Conservation (phyloP, 1,140 invertebrate genomes). For the Philopotamus ludificatus region DNA sequence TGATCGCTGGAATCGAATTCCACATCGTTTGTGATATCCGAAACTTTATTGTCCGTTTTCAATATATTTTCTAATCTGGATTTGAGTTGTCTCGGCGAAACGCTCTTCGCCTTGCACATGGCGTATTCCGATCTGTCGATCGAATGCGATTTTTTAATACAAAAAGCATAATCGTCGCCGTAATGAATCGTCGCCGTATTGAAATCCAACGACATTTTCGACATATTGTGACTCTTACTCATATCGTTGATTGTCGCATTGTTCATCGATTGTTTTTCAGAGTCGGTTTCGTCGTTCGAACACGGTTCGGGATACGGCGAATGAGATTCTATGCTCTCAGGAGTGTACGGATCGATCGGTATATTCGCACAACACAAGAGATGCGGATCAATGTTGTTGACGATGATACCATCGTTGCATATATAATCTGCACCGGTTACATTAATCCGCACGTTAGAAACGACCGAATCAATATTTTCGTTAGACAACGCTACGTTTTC, state of each 20-base stretch:
- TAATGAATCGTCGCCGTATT: constrained; percentile 25
- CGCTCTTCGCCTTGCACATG: constrained; percentile 50
- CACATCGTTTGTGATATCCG: constrained; percentile 15
- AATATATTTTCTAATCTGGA: constrained; percentile 48
- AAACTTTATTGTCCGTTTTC: constrained; percentile 12
- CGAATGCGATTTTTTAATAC: constrained; percentile 31
- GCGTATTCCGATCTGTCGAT: constrained; percentile 28
- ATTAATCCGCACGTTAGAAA: constrained; percentile 57
- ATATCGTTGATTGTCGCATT: constrained; percentile 35
- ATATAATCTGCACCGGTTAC: constrained; percentile 53
- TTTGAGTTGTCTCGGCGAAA: constrained; percentile 60
- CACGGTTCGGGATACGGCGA: constrained; percentile 61
- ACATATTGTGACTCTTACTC: constrained; percentile 42
- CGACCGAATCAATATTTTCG: constrained; percentile 39
- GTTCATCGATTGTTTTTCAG: constrained; percentile 36
- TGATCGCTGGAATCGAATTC: background rate
- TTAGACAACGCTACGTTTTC: constrained; percentile 23
- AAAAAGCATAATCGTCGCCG: constrained; percentile 31
- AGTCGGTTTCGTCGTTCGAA: constrained; percentile 40
- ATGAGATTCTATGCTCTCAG: constrained; percentile 73
- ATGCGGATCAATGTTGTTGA: constrained; percentile 58
- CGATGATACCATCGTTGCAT: constrained; percentile 51
- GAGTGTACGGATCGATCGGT: constrained; percentile 70
- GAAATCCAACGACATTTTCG: background rate
- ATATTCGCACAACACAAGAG: constrained; percentile 47